These are phyloP conservation scores for Lycia hirtaria DNA, from an alignment of 2,888 invertebrate species.

Conservation along the genomic window DNA sequence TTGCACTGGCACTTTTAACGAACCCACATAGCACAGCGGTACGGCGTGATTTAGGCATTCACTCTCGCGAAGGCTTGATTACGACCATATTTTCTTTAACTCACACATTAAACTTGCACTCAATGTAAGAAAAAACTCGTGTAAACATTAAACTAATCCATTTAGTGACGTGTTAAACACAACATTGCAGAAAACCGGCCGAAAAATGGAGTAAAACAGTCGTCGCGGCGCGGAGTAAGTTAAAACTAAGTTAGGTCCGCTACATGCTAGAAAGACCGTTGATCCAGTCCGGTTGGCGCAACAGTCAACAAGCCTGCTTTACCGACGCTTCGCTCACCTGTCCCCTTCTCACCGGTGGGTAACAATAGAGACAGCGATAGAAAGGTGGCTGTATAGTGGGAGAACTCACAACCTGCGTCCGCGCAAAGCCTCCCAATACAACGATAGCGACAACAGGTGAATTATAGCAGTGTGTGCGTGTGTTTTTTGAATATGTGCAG, in stretches of 20 bases:
- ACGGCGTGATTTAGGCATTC: constrained; percentile 80
- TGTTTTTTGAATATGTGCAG: constrained; percentile 61
- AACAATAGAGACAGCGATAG: constrained; percentile 56
- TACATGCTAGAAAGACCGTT: constrained; percentile 82
- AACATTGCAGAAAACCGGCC: constrained; percentile 68
- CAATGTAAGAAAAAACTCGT: constrained; percentile 58
- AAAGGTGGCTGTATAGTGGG: constrained; percentile 64
- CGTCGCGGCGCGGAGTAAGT: constrained; percentile 74
- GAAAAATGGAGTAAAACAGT: constrained; percentile 68
- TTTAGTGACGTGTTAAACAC: constrained; percentile 68
- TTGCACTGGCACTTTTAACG: constrained; percentile 80
- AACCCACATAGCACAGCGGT: constrained; percentile 73
- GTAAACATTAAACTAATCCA: constrained; percentile 59
- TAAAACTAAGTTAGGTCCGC: constrained; percentile 81
- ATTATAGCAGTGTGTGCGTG: constrained; percentile 71
- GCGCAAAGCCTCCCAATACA: constrained; percentile 77
- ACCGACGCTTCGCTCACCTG: constrained; percentile 61
- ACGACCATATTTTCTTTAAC: constrained; percentile 51
- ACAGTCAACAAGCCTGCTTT: constrained; percentile 69
- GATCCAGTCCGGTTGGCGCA: constrained; percentile 82
- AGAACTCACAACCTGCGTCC: constrained; percentile 77
- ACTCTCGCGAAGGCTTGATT: constrained; percentile 70
- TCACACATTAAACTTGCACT: constrained; percentile 52
- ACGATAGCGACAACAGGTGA: constrained; percentile 77
- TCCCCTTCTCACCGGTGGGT: constrained; percentile 53